Evolutionary conservation across 1,140 invertebrate species (phyloP).

Genomic region (Drosophila navojoa): DNA sequence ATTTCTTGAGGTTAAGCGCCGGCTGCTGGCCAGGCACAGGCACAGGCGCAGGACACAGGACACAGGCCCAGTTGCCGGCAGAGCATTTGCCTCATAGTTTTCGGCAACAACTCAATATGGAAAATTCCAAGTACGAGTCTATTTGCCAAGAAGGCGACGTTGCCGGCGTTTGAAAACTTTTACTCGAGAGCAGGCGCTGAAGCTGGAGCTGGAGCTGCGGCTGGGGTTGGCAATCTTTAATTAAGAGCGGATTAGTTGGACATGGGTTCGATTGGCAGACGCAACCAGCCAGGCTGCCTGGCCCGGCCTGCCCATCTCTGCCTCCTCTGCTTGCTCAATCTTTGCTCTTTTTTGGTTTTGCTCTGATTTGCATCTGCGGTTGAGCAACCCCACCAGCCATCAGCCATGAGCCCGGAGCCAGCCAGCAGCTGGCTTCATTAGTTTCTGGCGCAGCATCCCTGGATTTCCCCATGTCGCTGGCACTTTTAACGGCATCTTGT

Average conservation of each 20-base stretch:
- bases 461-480: neutral
- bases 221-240: conserved; percentile 73
- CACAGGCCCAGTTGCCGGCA: neutral
- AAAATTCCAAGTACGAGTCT: conserved; percentile 67
- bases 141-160: conserved; percentile 33
- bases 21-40: conserved; percentile 55
- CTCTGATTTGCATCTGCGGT: conserved; percentile 81
- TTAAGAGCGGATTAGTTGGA: conserved; percentile 83
- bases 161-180: conserved; percentile 45
- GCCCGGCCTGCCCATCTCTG: neutral
- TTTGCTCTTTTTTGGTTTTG: conserved; percentile 78
- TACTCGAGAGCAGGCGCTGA: neutral
- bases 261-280: conserved; percentile 76
- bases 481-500: conserved; percentile 48
- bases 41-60: conserved; percentile 10
- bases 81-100: conserved; percentile 24
- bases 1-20: conserved; percentile 80
- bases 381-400: conserved; percentile 65
- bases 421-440: conserved; percentile 73
- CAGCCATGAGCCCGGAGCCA: neutral
- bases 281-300: neutral
- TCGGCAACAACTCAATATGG: conserved; percentile 64
- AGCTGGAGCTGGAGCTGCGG: no score
- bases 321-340: conserved; percentile 40
- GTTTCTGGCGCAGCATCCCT: conserved; percentile 33